Evolutionary conservation across 2,797 vertebrate genomes (phyloP), one percentile per base, ranked within the genome.

Genomic region (Hemibagrus guttatus): DNA sequence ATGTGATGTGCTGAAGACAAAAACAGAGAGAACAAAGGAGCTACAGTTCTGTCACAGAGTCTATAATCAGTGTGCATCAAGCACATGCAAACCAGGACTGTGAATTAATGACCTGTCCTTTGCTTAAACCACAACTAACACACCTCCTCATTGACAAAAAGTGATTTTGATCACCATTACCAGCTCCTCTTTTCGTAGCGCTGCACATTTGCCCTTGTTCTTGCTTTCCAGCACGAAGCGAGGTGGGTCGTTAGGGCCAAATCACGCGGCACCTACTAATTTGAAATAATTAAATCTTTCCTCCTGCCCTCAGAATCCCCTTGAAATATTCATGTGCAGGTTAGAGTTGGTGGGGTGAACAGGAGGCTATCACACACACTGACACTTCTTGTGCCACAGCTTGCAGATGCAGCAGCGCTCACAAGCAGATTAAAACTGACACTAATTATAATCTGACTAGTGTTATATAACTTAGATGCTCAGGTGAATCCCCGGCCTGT

Each of bases 381-480:
- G 89, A 87, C 91, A 89, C 87, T 89, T 90, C 83, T 66, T 85
- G 85, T 81, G 85, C 85, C 89, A 85, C 89, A 79, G 85, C 87
- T 59, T 83, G 81, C 91, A 92, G 90, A 92, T 89, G 90, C 90
- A 66, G 52, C 75, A 52, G 12, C 78, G 72, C 85, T 90, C 81
- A 87, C 87, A 59, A 88, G 88, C 90, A 91, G 90, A 92, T 93
- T 93, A 91, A 89, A 92, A 89, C 87, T 92, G 91, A 92, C 92
- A 92, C 91, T 92, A 91, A 92, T 91, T 91, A 90, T 91, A 91
- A 93, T 91, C 89, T 89, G 91, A 90, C 89, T 87, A 89, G 90
- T 92, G 90, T 93, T 93, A 92, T 92, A 92, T 93, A 93, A 92
- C 91, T 91, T 92, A 89, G 88, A 90, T 90, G 89, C 90, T 92